Conservation (phyloP, 2,113 vertebrate genomes). For the Passer domesticus region DNA sequence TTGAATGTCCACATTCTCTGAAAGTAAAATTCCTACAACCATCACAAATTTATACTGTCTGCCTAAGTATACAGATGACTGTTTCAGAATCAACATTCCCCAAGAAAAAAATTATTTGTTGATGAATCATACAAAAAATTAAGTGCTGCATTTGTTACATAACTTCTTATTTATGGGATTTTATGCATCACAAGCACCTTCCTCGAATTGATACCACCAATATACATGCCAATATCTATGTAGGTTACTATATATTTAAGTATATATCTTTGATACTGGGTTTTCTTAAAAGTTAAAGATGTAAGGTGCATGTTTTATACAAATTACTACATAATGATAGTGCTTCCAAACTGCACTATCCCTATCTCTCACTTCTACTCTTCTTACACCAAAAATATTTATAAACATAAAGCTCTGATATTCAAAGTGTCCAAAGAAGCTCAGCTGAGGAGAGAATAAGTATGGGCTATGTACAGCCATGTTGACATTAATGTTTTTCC, state of each 20-base stretch:
- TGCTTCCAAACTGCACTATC: background rate
- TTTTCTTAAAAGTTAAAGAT: background rate
- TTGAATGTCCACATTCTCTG: background rate
- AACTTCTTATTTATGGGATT: background rate
- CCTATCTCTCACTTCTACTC: background rate
- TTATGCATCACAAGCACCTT: background rate
- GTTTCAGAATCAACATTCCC: background rate
- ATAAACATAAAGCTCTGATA: background rate
- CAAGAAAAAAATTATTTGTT: background rate
- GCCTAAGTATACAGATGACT: background rate
- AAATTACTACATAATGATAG: background rate
- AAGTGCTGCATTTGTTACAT: background rate
- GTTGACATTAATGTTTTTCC: background rate
- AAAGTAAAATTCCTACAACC: background rate
- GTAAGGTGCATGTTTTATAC: background rate
- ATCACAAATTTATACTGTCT: background rate
- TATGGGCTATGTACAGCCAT: background rate
- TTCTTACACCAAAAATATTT: background rate
- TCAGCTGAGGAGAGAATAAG: background rate
- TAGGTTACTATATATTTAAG: background rate
- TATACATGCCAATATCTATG: background rate
- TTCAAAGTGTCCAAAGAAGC: background rate
- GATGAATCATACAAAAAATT: background rate
- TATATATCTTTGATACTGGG: background rate
- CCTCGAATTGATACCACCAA: background rate